phyloP scores from a whole-genome alignment of 2,888 invertebrate genomes.

The Mantis religiosa region DNA sequence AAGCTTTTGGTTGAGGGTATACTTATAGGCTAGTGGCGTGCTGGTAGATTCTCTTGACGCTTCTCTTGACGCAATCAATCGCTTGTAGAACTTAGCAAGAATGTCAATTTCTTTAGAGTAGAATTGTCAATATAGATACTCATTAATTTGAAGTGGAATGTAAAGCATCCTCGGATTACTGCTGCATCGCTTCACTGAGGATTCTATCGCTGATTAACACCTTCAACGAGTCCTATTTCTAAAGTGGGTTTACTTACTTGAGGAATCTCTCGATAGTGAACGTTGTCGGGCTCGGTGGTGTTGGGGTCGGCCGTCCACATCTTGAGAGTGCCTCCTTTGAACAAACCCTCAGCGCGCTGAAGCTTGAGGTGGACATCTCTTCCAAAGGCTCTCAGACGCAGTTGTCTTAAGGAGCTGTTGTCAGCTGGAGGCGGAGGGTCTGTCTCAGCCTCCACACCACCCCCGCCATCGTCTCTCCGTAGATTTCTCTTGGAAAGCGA shows the following conservation, averaged over 20 bases:
- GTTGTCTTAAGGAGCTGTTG: slow-evolving; percentile 42
- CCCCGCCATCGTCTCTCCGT: slow-evolving; percentile 44
- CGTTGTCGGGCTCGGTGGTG: slow-evolving; percentile 70
- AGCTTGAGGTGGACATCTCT: slow-evolving; percentile 68
- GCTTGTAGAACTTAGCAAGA: too few species aligned
- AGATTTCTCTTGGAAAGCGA: slow-evolving; percentile 41
- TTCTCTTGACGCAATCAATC: too few species aligned
- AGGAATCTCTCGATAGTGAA: slow-evolving; percentile 72
- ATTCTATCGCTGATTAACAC: too few species aligned
- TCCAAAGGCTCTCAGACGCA: slow-evolving; percentile 78
- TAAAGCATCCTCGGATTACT: too few species aligned
- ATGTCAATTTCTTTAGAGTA: too few species aligned
- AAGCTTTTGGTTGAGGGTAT: too few species aligned
- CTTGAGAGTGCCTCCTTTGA: slow-evolving; percentile 71
- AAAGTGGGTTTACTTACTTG: slow-evolving; percentile 55
- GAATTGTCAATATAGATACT: too few species aligned
- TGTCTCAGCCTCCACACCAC: slow-evolving; percentile 35
- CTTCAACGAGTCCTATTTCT: too few species aligned
- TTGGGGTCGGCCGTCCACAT: slow-evolving; percentile 79
- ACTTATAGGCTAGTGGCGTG: too few species aligned
- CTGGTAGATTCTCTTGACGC: too few species aligned
- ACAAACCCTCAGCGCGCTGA: slow-evolving; percentile 70
- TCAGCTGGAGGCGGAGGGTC: slow-evolving; percentile 37
- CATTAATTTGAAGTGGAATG: too few species aligned
- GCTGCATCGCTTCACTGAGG: too few species aligned